These are phyloP conservation scores for Diaprepes abbreviatus DNA, from an alignment of 2,888 invertebrate genomes.

Conservation along the genomic window DNA sequence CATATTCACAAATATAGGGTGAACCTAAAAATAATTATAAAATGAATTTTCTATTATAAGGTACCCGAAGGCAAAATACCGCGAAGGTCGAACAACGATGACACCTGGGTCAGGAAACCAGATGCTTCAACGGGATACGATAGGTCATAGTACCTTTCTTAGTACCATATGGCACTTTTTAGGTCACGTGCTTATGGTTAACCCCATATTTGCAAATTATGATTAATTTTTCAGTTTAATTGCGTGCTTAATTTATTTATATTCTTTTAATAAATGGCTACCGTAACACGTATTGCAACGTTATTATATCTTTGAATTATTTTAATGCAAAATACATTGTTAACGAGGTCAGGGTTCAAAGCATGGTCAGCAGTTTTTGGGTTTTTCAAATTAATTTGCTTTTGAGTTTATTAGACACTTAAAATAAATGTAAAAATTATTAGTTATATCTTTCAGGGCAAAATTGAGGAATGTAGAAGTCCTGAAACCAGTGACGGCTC, in stretches of 20 bases:
- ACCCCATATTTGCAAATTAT: constrained; percentile 28
- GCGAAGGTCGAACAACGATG: constrained; percentile 5
- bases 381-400: too few relatives aligned
- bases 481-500: too few relatives aligned
- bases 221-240: constrained; percentile 11
- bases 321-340: not conserved
- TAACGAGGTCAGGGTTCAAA: too few relatives aligned
- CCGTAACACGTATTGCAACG: not conserved
- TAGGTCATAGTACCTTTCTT: constrained; percentile 28
- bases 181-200: constrained; percentile 7
- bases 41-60: constrained; percentile 10
- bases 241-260: too few relatives aligned
- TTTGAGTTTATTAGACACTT: too few relatives aligned
- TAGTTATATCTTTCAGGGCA: too few relatives aligned
- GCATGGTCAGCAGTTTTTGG: too few relatives aligned
- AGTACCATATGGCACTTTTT: constrained; percentile 28
- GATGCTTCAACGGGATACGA: constrained; percentile 25
- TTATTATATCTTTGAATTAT: not conserved
- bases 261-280: not conserved
- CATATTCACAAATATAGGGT: constrained; percentile 1
- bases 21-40: not conserved
- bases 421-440: too few relatives aligned
- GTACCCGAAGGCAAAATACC: constrained; percentile 4
- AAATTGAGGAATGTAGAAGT: too few relatives aligned
- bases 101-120: constrained; percentile 24